Percentiles rank a stretch among this genome's conserved stretches.
phyloP scores from a whole-genome alignment of 2,888 invertebrate genomes.

The Leptinotarsa tumamoca region DNA sequence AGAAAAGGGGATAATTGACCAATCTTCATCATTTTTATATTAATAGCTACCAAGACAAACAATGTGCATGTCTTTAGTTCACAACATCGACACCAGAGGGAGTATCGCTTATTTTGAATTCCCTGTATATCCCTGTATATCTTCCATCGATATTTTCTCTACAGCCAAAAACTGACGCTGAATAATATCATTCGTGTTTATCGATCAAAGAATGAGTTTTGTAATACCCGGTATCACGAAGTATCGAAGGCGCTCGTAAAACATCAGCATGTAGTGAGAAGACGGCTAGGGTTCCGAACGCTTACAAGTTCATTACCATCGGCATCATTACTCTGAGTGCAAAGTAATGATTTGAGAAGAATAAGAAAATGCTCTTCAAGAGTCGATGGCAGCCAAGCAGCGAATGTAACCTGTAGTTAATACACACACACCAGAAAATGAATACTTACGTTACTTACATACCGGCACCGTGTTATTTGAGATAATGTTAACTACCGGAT shows the following conservation, averaged over 20 bases:
- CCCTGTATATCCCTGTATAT: no score
- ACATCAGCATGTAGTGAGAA: neutral
- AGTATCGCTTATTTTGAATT: no score
- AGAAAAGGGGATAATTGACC: no score
- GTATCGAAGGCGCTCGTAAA: neutral
- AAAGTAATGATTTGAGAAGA: conserved; percentile 43
- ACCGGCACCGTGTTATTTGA: conserved; percentile 26
- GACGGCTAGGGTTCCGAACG: neutral
- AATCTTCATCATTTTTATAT: no score
- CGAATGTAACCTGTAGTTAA: conserved; percentile 23
- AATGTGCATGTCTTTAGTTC: no score
- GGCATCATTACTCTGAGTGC: conserved; percentile 51
- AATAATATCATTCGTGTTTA: neutral
- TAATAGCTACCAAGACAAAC: no score
- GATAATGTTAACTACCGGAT: conserved; percentile 36
- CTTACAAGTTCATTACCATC: conserved; percentile 54
- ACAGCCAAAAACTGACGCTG: neutral
- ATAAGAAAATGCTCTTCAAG: conserved; percentile 14
- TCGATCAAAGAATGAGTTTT: neutral
- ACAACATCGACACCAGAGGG: no score
- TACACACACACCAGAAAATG: conserved; percentile 32
- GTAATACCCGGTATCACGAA: conserved; percentile 5
- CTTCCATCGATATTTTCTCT: no score
- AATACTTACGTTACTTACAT: conserved; percentile 24
- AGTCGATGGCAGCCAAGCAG: conserved; percentile 17